Conservation (phyloP, 2,888 invertebrate species). For the Cryptus viduatorius region DNA sequence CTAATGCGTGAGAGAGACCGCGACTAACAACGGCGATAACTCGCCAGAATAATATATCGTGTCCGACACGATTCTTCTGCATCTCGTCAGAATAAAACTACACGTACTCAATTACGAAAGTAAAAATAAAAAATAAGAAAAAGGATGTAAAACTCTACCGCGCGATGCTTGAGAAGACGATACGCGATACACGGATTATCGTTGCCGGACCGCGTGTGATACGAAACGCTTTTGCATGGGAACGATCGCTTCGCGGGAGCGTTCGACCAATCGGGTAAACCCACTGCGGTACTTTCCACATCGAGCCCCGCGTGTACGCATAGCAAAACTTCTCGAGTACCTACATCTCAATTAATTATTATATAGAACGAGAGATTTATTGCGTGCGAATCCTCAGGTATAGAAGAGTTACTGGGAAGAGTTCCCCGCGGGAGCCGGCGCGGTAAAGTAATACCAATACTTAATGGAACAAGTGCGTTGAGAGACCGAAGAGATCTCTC, state of each 20-base stretch:
- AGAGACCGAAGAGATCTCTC: slow-evolving; percentile 49
- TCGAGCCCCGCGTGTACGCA: slow-evolving; percentile 31
- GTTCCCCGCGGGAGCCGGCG: slow-evolving; percentile 12
- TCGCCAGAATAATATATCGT: not conserved
- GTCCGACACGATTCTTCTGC: slow-evolving; percentile 24
- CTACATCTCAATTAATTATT: slow-evolving; percentile 74
- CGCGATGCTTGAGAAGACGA: not conserved
- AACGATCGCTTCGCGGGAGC: not conserved
- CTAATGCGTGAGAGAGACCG: slow-evolving; percentile 14
- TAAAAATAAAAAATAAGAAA: slow-evolving; percentile 22
- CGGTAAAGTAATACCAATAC: slow-evolving; percentile 56
- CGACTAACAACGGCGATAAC: not conserved
- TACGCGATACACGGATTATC: not conserved
- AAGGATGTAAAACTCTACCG: slow-evolving; percentile 6
- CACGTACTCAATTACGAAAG: slow-evolving; percentile 68
- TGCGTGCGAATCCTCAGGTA: slow-evolving; percentile 59
- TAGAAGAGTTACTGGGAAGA: slow-evolving; percentile 36
- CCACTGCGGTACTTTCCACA: slow-evolving; percentile 7
- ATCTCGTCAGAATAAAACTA: slow-evolving; percentile 68
- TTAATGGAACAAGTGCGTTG: slow-evolving; percentile 45
- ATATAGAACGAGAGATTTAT: slow-evolving; percentile 69
- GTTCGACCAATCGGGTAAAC: slow-evolving; percentile 4
- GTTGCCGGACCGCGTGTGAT: not conserved
- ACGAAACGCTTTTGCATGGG: slow-evolving; percentile 38
- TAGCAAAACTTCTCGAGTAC: slow-evolving; percentile 24